Conservation (phyloP, 2,888 invertebrate species). For the Rhingia rostrata region DNA sequence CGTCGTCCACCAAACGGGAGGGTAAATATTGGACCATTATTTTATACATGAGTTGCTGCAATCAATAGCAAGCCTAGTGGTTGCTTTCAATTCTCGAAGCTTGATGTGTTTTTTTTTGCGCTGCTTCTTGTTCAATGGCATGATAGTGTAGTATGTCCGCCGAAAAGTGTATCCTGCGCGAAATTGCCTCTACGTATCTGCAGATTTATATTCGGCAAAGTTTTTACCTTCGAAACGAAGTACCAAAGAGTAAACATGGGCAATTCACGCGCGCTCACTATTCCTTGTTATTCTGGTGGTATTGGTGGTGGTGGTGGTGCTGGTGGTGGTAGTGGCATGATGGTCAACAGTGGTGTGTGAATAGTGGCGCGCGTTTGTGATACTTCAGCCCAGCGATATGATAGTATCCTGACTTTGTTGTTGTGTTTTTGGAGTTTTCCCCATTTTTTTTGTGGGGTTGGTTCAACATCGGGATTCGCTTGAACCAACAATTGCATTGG, state of each 20-base stretch:
- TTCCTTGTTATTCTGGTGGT: constrained; percentile 57
- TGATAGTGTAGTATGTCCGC: constrained; percentile 26
- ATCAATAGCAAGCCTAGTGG: constrained; percentile 75
- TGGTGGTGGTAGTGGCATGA: constrained; percentile 5
- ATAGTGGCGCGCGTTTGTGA: constrained; percentile 49
- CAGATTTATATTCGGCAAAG: constrained; percentile 64
- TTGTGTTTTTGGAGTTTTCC: constrained; percentile 49
- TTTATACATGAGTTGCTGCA: constrained; percentile 80
- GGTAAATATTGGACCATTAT: constrained; percentile 80
- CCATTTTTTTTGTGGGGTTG: constrained; percentile 74
- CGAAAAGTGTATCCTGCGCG: constrained; percentile 68
- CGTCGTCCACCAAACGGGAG: constrained; percentile 26
- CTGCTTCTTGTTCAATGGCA: not conserved
- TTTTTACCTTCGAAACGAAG: constrained; percentile 61
- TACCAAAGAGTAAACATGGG: constrained; percentile 55
- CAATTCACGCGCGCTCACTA: constrained; percentile 55
- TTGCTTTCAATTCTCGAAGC: constrained; percentile 47
- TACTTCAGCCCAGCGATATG: constrained; percentile 46
- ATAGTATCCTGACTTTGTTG: constrained; percentile 19
- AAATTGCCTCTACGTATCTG: constrained; percentile 57
- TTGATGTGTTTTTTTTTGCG: constrained; percentile 11
- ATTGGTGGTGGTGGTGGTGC: not conserved
- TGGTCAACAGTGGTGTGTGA: constrained; percentile 17
- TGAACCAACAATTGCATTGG: constrained; percentile 67
- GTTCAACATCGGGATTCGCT: constrained; percentile 64